Base-by-base conservation (phyloP, 2,797 vertebrate species). In the Tenualosa ilisha region DNA sequence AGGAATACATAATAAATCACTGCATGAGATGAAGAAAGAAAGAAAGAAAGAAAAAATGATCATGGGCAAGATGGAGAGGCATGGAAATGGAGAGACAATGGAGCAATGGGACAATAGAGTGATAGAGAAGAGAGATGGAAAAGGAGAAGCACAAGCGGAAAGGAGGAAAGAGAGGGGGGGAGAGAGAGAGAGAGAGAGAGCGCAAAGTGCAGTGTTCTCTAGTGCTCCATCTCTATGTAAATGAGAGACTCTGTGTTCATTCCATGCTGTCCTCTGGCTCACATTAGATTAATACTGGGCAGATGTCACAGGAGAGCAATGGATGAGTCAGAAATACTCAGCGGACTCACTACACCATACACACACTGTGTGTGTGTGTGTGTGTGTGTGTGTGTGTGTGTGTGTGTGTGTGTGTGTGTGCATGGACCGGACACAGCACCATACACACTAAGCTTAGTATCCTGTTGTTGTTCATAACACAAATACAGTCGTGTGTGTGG, bases 171-270 rank as follows among this genome's bases (percentile, higher is more conserved):
- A 82, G 81, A 56, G 65, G 83, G 8, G 40, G 54, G 15, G 6
- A 65, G 84, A 49, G 37, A 83, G 46, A 40, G 54, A 26, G 13
- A 37, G 13, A 85, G 61, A 59, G 50, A 84, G 49, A 46, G 54
- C 13, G 24, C 24, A 31, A 13, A 65, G 24, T 46, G 46, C 59
- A 65, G 37, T 17, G 40, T 68, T 26, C 46, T 72, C 13, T 7
- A 63, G 84, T 81, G 88, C 84, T 86, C 89, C 88, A 91, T 93
- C 90, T 92, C 89, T 91, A 91, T 92, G 91, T 8, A 49, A 84
- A 84, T 84, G 83, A 8, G 49, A 12, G 86, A 81, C 83, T 82
- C 87, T 86, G 83, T 89, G 90, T 91, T 91, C 84, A 90, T 92
- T 91, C 84, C 86, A 89, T 89, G 88, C 85, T 89, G 88, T 91